A percentile compares a stretch with the other conserved stretches of the same genome.
phyloP scores from a whole-genome alignment of 2,113 vertebrate species.

The Scopus umbretta region DNA sequence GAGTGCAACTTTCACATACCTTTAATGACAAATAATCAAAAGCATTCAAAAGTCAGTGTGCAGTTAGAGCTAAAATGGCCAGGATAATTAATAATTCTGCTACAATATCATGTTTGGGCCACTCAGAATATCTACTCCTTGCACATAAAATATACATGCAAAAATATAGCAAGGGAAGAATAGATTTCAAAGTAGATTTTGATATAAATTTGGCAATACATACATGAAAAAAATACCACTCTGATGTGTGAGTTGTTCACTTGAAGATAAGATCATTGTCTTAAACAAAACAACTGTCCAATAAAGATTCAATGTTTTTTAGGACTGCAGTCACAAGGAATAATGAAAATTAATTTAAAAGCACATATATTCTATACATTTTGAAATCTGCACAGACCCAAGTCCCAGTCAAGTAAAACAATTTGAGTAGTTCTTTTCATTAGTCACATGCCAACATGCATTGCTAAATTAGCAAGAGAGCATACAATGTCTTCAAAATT shows the following conservation, averaged over 20 bases:
- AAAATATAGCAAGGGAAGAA: neutral
- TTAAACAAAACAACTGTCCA: neutral
- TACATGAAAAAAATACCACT: neutral
- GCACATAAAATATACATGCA: neutral
- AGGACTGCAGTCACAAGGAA: neutral
- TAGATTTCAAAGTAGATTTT: neutral
- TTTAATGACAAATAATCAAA: neutral
- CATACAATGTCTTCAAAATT: neutral
- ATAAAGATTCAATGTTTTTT: neutral
- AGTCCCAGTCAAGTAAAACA: neutral
- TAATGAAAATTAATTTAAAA: neutral
- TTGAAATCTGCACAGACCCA: neutral
- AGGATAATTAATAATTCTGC: neutral
- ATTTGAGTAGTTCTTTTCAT: neutral
- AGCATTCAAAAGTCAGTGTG: neutral
- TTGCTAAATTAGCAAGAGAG: neutral
- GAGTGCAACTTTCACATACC: neutral
- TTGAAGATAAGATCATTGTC: neutral
- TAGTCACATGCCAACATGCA: neutral
- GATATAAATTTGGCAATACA: neutral
- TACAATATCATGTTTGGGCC: neutral
- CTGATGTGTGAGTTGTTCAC: neutral
- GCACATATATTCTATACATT: fast-evolving
- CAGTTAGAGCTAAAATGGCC: neutral
- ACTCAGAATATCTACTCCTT: neutral